Percentiles rank a stretch among this genome's conserved stretches.
These are phyloP conservation scores for Pseudococcus viburni DNA, from an alignment of 2,888 invertebrate genomes.

Conservation along the genomic window DNA sequence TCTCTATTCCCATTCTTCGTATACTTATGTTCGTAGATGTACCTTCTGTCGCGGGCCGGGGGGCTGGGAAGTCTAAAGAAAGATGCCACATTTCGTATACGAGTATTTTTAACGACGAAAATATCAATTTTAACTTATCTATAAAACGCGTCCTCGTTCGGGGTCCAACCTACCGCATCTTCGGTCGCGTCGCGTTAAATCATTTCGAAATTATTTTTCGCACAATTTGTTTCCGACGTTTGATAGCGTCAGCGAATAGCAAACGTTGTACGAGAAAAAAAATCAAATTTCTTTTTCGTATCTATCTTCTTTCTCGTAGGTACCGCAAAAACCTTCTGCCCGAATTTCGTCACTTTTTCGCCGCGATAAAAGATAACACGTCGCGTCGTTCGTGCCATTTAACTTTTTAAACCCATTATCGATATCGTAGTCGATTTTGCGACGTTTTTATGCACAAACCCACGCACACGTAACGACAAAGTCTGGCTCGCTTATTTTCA, in stretches of 20 bases:
- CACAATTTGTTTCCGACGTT: conserved; percentile 36
- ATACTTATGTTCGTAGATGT: neutral
- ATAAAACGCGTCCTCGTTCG: neutral
- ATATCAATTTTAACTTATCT: conserved; percentile 23
- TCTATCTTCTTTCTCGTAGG: neutral
- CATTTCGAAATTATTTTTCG: conserved; percentile 51
- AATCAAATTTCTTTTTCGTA: neutral
- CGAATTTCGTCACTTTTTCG: neutral
- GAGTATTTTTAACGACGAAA: neutral
- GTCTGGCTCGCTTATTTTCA: no score
- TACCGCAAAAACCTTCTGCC: neutral
- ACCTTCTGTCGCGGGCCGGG: no score
- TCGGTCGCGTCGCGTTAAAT: conserved; percentile 5
- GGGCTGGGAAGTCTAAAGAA: no score
- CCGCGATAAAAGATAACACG: conserved; percentile 28
- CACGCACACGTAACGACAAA: no score
- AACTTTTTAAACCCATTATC: conserved; percentile 6
- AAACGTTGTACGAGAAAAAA: neutral
- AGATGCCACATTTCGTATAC: neutral
- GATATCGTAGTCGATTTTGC: neutral
- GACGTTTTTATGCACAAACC: no score
- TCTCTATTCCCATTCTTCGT: neutral
- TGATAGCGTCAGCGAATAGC: neutral
- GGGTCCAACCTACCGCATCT: neutral
- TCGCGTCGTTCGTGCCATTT: conserved; percentile 29